phyloP scores from a whole-genome alignment of 2,113 vertebrate species.

The Anser cygnoides region DNA sequence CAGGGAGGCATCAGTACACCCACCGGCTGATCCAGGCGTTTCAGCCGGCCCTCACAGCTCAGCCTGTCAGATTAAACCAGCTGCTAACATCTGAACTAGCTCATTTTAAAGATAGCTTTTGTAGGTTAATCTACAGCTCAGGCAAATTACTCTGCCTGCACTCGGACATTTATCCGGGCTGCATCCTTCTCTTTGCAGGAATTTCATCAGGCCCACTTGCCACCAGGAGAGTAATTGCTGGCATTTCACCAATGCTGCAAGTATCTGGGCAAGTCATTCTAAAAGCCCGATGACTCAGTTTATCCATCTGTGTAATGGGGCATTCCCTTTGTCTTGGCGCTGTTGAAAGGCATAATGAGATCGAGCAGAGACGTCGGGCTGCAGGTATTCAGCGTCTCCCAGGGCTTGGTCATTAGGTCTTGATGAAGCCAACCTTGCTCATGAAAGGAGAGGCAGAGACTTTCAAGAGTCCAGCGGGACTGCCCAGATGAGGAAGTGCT shows the following conservation, averaged over 20 bases:
- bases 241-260: conserved; percentile 28
- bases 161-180: not conserved
- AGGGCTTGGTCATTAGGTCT: conserved; percentile 48
- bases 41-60: rapidly evolving
- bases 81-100: not conserved
- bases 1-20: not conserved
- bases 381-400: conserved; percentile 26
- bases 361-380: not conserved
- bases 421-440: conserved; percentile 37
- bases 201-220: not conserved
- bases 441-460: conserved; percentile 41
- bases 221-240: conserved; percentile 21
- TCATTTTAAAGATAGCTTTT: not conserved
- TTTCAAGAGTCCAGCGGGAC: conserved; percentile 24
- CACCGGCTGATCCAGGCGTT: not conserved
- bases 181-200: not conserved
- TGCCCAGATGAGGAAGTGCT: conserved; percentile 42
- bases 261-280: conserved; percentile 45
- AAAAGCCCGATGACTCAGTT: conserved; percentile 49
- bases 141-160: not conserved
- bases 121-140: not conserved
- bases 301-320: conserved; percentile 57
- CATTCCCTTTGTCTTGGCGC: conserved; percentile 47
- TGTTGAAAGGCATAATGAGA: conserved; percentile 52
- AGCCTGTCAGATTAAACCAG: not conserved